Conservation (phyloP, 2,888 invertebrate species). For the Cantharis rustica region DNA sequence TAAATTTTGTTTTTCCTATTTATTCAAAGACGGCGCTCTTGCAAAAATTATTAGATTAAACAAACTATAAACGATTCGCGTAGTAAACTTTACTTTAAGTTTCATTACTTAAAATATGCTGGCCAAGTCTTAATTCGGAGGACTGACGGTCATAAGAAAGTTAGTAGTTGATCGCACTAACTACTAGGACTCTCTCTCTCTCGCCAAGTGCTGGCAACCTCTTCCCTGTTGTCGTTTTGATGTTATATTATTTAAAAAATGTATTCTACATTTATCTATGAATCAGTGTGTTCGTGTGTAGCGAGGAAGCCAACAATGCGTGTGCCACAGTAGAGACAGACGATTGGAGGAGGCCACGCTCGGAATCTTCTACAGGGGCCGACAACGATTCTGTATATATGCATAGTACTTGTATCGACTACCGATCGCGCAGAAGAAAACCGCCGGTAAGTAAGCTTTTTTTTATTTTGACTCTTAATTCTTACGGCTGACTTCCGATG, state of each 20-base stretch:
- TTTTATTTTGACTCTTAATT: not conserved
- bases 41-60: not conserved
- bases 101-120: not conserved
- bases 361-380: constrained; percentile 71
- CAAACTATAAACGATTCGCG: not conserved
- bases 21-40: not conserved
- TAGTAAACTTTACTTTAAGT: not conserved
- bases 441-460: constrained; percentile 53
- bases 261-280: constrained; percentile 12
- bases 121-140: too few species aligned
- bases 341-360: constrained; percentile 73
- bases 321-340: constrained; percentile 65
- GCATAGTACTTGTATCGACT: constrained; percentile 51
- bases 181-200: too few species aligned
- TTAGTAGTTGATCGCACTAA: too few species aligned
- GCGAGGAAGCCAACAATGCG: constrained; percentile 77
- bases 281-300: constrained; percentile 52
- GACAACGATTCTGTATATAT: constrained; percentile 74
- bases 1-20: not conserved
- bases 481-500: too few species aligned
- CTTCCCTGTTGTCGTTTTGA: not conserved
- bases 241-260: not conserved
- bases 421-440: constrained; percentile 50
- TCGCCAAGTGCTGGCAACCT: too few species aligned
- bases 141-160: too few species aligned